Percentiles rank a stretch among this genome's conserved stretches.
Evolutionary conservation across 2,113 vertebrate species (phyloP).

Genomic region (Scortum barcoo): DNA sequence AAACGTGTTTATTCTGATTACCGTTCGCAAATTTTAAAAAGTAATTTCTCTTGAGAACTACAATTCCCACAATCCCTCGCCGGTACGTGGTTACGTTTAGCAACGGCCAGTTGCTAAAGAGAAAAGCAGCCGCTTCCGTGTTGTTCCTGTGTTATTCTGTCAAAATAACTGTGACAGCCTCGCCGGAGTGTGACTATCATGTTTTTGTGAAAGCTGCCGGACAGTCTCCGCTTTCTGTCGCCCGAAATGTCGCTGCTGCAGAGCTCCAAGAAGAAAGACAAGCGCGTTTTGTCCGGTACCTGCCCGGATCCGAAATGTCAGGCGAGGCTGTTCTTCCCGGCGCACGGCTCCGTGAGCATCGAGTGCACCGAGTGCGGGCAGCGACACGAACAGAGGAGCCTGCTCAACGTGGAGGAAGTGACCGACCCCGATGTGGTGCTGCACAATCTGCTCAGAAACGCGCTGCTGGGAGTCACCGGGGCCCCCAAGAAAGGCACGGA

Average conservation of each 20-base stretch:
- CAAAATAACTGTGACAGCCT: slow-evolving; percentile 68
- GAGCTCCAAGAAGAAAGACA: slow-evolving; percentile 92
- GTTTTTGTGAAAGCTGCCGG: slow-evolving; percentile 70
- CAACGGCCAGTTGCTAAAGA: slow-evolving; percentile 70
- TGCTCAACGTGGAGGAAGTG: slow-evolving; percentile 94
- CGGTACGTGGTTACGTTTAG: slow-evolving; percentile 59
- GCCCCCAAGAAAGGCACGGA: slow-evolving; percentile 92
- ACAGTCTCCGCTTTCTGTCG: slow-evolving; percentile 11
- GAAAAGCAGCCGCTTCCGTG: slow-evolving; percentile 86
- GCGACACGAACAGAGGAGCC: slow-evolving; percentile 94
- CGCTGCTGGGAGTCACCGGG: slow-evolving; percentile 94
- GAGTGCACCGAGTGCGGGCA: slow-evolving; percentile 98
- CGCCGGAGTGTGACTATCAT: slow-evolving; percentile 55
- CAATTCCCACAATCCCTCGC: slow-evolving; percentile 68
- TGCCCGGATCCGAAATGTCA: slow-evolving; percentile 97
- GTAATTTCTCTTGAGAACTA: slow-evolving; percentile 32
- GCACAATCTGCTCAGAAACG: slow-evolving; percentile 97
- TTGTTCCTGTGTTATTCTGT: slow-evolving; percentile 82
- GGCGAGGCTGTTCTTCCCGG: slow-evolving; percentile 96
- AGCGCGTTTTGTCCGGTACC: slow-evolving; percentile 94
- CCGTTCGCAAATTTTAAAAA: accelerated
- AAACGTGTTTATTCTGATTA: accelerated
- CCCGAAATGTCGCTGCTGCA: slow-evolving; percentile 85
- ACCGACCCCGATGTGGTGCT: slow-evolving; percentile 98
- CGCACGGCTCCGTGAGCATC: slow-evolving; percentile 92